Evolutionary conservation across 1,140 invertebrate species (phyloP).

Genomic region (Brachionus manjavacas): DNA sequence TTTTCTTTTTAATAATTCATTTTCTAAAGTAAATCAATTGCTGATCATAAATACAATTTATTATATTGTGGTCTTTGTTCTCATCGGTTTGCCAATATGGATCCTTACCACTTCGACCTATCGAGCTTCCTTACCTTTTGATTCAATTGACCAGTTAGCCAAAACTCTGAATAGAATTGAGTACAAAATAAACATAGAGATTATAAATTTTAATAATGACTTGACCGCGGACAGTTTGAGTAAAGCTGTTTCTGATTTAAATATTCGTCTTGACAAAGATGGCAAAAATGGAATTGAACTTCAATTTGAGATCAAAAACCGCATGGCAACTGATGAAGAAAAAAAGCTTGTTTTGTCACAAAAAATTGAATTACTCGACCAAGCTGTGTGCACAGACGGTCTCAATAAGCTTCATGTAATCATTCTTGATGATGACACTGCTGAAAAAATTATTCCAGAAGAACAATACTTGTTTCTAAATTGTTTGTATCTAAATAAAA

Average conservation of each 20-base stretch:
- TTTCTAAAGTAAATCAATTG: neutral
- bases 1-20: neutral
- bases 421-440: neutral
- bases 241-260: neutral
- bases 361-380: neutral
- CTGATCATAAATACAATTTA: constrained; percentile 34
- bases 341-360: neutral
- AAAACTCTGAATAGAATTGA: neutral
- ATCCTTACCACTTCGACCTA: constrained; percentile 17
- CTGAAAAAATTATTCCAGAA: neutral
- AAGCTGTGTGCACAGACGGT: neutral
- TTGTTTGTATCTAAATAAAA: neutral
- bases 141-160: neutral
- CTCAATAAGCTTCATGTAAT: neutral
- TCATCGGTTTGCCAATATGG: constrained; percentile 36
- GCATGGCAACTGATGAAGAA: neutral
- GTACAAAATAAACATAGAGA: neutral
- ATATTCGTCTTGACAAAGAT: neutral
- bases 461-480: neutral
- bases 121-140: constrained; percentile 13
- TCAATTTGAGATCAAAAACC: neutral
- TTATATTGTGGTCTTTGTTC: constrained; percentile 15
- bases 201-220: neutral
- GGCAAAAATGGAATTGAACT: neutral
- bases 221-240: neutral